phyloP scores from a whole-genome alignment of 2,113 vertebrate genomes.

The Sterna hirundo region DNA sequence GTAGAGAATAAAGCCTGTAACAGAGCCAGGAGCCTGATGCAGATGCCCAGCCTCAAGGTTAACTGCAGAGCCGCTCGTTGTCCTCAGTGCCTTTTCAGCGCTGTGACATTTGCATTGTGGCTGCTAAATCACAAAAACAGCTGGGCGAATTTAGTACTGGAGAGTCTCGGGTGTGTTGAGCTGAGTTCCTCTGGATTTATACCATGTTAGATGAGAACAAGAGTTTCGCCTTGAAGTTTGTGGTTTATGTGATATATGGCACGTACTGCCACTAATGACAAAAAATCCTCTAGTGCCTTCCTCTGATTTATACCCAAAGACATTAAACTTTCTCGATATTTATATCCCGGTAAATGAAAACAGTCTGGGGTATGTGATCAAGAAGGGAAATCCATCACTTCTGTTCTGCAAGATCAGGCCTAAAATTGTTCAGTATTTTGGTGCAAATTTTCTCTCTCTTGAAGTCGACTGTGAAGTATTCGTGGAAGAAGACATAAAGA shows the following conservation, averaged over 20 bases:
- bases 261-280: background rate
- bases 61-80: background rate
- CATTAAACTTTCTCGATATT: background rate
- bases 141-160: background rate
- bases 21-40: background rate
- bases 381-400: background rate
- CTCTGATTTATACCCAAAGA: background rate
- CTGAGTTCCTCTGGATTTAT: slow-evolving; percentile 14
- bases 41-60: background rate
- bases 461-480: background rate
- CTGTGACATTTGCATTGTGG: background rate
- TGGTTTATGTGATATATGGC: background rate
- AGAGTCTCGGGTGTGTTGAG: background rate
- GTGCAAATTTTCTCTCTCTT: background rate
- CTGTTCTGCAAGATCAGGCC: background rate
- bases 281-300: background rate
- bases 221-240: background rate
- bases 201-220: background rate
- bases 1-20: background rate
- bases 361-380: background rate
- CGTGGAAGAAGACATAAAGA: background rate
- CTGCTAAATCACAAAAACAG: slow-evolving; percentile 3
- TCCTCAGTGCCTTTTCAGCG: background rate
- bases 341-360: slow-evolving; percentile 2
- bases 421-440: background rate